Evolutionary conservation across 2,113 vertebrate species (phyloP).

Genomic region (Anguilla japonica): DNA sequence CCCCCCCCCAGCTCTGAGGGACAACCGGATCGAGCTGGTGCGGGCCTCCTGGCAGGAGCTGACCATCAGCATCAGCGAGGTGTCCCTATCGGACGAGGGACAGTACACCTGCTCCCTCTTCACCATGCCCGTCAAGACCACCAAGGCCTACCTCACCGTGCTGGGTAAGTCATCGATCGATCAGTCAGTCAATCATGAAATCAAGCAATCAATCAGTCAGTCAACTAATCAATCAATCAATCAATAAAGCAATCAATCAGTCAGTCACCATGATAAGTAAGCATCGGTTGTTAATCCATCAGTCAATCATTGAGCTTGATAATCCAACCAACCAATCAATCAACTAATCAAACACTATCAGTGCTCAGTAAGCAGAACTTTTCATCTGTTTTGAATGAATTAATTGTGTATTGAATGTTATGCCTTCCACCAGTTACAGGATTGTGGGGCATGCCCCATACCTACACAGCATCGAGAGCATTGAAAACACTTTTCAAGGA

Average conservation of each 20-base stretch:
- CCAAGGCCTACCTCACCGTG: constrained; percentile 95
- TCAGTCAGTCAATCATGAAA: background rate
- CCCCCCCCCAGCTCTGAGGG: constrained; percentile 82
- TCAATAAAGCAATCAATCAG: background rate
- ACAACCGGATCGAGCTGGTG: constrained; percentile 94
- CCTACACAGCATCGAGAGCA: no score
- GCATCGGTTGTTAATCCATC: constrained; percentile 43
- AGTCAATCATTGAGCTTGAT: background rate
- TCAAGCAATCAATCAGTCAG: background rate
- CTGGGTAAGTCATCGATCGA: constrained; percentile 76
- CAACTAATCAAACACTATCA: background rate
- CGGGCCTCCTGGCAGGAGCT: constrained; percentile 89
- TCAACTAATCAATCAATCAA: no score
- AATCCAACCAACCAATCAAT: background rate
- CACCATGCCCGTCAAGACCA: constrained; percentile 97
- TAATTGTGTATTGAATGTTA: no score
- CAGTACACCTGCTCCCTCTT: constrained; percentile 98
- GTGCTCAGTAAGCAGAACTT: background rate
- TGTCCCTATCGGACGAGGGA: constrained; percentile 88
- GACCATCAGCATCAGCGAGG: constrained; percentile 93
- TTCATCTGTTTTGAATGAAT: no score
- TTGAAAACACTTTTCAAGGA: no score
- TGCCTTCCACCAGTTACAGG: no score
- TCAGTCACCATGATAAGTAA: constrained; percentile 84
- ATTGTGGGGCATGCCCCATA: no score